These are phyloP conservation scores for Bedellia somnulentella DNA, from an alignment of 2,888 invertebrate genomes.

Conservation along the genomic window DNA sequence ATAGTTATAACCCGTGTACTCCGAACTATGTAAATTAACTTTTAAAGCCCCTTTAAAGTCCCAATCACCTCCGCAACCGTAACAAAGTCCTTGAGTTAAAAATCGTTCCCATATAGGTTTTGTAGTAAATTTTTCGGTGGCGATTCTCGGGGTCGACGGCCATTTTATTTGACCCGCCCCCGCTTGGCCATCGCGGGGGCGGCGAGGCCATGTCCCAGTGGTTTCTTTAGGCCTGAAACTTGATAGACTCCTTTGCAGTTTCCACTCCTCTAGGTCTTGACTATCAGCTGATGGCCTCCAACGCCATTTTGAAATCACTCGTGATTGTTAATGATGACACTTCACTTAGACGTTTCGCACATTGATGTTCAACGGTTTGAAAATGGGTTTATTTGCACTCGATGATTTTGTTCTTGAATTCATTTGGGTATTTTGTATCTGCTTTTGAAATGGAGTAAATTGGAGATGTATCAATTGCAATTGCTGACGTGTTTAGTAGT, in stretches of 20 bases:
- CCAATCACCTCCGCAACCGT: conserved; percentile 51
- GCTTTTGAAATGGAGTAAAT: no score
- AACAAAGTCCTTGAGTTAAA: conserved; percentile 40
- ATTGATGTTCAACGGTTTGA: conserved; percentile 10
- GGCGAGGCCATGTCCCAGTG: conserved; percentile 51
- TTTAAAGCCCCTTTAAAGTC: conserved; percentile 39
- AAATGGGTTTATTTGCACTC: background rate
- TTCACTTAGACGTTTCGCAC: conserved; percentile 22
- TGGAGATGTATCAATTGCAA: conserved; percentile 5
- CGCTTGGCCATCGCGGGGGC: conserved; percentile 39
- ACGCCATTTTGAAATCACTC: conserved; percentile 57
- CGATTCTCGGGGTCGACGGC: background rate
- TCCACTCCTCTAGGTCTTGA: conserved; percentile 40
- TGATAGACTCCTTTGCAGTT: conserved; percentile 37
- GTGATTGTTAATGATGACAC: conserved; percentile 20
- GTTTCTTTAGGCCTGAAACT: conserved; percentile 22
- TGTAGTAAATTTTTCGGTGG: no score
- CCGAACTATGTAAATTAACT: conserved; percentile 46
- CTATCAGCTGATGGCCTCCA: conserved; percentile 49
- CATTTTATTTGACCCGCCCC: conserved; percentile 17
- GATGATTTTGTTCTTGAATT: background rate
- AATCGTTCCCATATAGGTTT: conserved; percentile 30
- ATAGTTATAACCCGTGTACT: conserved; percentile 54
- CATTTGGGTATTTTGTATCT: conserved; percentile 3
- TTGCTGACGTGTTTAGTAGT: no score